A percentile compares a stretch with the other conserved stretches of the same genome.
phyloP scores from a whole-genome alignment of 2,113 vertebrate species.

The Jacana jacana region DNA sequence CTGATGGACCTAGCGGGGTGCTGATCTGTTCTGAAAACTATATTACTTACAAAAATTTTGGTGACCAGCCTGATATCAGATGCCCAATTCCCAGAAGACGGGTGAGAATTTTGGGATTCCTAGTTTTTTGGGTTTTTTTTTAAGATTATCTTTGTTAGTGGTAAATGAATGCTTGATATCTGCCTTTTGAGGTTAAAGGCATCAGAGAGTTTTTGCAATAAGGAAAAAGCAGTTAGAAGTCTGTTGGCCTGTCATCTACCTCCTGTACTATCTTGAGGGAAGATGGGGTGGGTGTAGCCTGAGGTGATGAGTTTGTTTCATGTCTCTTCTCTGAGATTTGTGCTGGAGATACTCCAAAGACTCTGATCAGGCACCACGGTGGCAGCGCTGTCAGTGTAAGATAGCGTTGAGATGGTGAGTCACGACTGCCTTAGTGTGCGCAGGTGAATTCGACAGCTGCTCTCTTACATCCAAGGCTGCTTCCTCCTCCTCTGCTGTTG shows the following conservation, averaged over 20 bases:
- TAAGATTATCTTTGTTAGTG: background rate
- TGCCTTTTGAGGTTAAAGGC: background rate
- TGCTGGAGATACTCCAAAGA: conserved; percentile 62
- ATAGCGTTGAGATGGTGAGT: background rate
- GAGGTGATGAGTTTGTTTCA: conserved; percentile 73
- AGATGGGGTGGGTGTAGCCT: background rate
- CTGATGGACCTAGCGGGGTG: conserved; percentile 95
- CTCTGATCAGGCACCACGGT: conserved; percentile 68
- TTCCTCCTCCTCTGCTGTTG: background rate
- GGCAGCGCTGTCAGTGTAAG: background rate
- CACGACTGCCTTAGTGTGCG: fast-evolving
- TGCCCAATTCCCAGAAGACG: conserved; percentile 96
- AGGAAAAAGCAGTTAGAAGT: background rate
- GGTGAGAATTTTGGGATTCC: conserved; percentile 74
- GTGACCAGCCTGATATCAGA: conserved; percentile 97
- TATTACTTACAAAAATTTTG: conserved; percentile 98
- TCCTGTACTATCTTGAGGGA: background rate
- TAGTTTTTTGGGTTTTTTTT: background rate
- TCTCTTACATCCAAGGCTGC: background rate
- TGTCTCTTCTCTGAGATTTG: conserved; percentile 79
- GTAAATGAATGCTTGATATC: background rate
- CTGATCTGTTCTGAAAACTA: conserved; percentile 99
- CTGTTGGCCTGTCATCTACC: fast-evolving
- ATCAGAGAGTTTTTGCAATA: background rate
- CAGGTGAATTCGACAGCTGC: background rate